phyloP scores from a whole-genome alignment of 2,888 invertebrate genomes.

The Archips crataeganus region DNA sequence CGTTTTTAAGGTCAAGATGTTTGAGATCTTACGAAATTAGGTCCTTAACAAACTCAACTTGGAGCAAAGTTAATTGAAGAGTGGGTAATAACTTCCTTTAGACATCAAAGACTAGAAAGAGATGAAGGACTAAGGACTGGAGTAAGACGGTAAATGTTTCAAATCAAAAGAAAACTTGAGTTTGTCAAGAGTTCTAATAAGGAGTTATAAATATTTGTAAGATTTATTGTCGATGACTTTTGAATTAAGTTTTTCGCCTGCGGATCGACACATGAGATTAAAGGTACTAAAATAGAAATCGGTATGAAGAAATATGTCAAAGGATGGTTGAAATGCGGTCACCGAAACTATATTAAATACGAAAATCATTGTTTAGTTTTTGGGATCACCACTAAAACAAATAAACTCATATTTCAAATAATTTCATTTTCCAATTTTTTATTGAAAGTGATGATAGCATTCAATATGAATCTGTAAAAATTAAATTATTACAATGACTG shows the following conservation, averaged over 20 bases:
- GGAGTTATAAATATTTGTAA: not conserved
- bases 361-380: too few relatives aligned
- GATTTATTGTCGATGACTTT: not conserved
- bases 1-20: constrained; percentile 3
- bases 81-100: not conserved
- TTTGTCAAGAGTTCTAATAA: not conserved
- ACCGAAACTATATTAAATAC: too few relatives aligned
- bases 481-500: too few relatives aligned
- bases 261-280: too few relatives aligned
- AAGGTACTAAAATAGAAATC: not conserved
- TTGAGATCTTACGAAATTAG: not conserved
- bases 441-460: too few relatives aligned
- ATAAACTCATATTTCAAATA: too few relatives aligned
- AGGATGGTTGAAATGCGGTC: too few relatives aligned
- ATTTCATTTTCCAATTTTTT: too few relatives aligned
- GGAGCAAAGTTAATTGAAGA: not conserved
- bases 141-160: not conserved
- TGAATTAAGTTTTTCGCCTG: not conserved
- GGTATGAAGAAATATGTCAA: too few relatives aligned
- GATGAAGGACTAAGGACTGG: not conserved
- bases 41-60: not conserved
- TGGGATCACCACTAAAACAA: too few relatives aligned
- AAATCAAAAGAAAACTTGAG: constrained; percentile 11
- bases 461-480: too few relatives aligned
- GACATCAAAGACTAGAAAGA: constrained; percentile 9